Conservation (phyloP, 2,888 invertebrate genomes). For the Opisthograptis luteolata region DNA sequence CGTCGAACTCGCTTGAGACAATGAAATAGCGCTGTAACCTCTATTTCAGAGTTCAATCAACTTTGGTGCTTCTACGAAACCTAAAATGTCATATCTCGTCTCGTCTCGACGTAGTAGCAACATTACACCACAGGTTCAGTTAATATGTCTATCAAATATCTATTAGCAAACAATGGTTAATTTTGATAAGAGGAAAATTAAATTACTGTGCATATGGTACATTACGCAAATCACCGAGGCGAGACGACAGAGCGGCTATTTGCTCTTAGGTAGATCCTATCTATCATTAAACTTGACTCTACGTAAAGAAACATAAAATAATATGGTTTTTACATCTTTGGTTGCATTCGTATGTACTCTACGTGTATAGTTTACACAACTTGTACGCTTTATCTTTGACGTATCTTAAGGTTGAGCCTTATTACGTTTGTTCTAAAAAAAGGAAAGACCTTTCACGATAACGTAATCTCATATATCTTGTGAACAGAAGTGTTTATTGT, state of each 20-base stretch:
- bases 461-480: conserved; percentile 17
- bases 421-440: conserved; percentile 23
- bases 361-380: neutral
- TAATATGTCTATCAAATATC: conserved; percentile 37
- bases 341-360: neutral
- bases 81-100: conserved; percentile 11
- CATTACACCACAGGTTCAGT: conserved; percentile 28
- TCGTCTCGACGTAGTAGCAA: conserved; percentile 24
- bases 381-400: conserved; percentile 10
- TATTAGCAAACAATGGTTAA: conserved; percentile 52
- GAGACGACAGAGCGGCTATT: conserved; percentile 34
- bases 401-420: conserved; percentile 17
- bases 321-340: neutral
- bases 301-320: too few species aligned
- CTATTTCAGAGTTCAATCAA: conserved; percentile 41
- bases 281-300: neutral
- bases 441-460: conserved; percentile 26
- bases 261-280: neutral
- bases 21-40: conserved; percentile 37
- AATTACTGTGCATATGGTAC: conserved; percentile 48
- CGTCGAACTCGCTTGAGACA: conserved; percentile 39
- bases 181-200: conserved; percentile 46
- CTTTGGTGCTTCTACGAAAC: conserved; percentile 30
- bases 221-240: conserved; percentile 42
- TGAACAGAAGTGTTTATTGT: conserved; percentile 13